Base-by-base conservation (phyloP, 2,888 invertebrate genomes). In the Danaus chrysippus region DNA sequence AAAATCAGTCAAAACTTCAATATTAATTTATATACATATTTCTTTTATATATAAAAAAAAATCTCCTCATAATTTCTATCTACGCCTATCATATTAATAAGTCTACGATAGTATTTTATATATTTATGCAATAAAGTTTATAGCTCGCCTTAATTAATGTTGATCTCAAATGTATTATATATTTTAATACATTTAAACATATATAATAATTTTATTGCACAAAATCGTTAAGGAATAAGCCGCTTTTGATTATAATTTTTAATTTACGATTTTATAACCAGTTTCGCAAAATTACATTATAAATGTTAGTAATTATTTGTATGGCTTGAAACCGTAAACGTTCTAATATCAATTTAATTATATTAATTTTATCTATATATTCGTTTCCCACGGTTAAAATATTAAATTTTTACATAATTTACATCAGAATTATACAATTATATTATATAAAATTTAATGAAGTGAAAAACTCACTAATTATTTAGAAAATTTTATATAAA, bases 211-310 rank as follows among this genome's bases (percentile, higher is more conserved):
- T 49, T 46, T 46, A 46, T 46, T 15, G 15, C 11, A 49, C 49
- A 49, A 49, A 15, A 49, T 49, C 49, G 17, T 49, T 49, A 49
- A 49, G 10, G 23, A 17, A 49, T 17, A 49, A 17, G 49, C 49
- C 49, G 49, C 49, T 17, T 17, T 49, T 49, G 49, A 49, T 49
- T 49, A 17, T 49, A 49, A 49, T 49, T 46, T 46, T n/a, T 49
- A 49, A 49, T 49, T 49, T 49, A 49, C 17, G 49, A 49, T 17
- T 10, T 34, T 17, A 49, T 49, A 49, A 49, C 49, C 17, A 10
- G 49, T 49, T 49, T 49, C 17, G 49, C 46, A n/a, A 46, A 46
- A 15, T 46, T 46, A 46, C 15, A 49, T 17, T 17, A 17, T 49
- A 49, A 49, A 17, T 49, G 17, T 49, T 49, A 15, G 10, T 49